Evolutionary conservation across 2,113 vertebrate species (phyloP).

Genomic region (Mirounga angustirostris): DNA sequence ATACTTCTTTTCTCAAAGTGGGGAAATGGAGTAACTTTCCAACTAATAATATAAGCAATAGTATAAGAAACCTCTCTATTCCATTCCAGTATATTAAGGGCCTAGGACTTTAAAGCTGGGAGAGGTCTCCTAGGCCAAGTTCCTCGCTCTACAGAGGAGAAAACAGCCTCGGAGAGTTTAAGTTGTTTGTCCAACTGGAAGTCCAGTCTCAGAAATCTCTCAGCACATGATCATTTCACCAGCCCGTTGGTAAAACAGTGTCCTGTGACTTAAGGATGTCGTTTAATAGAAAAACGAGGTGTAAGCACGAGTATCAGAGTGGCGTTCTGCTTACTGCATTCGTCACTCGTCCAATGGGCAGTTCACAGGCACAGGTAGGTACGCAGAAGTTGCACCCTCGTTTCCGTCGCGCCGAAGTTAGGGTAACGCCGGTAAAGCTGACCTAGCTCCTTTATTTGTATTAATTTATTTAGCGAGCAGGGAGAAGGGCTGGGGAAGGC

Average conservation of each 20-base stretch:
- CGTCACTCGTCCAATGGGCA: not conserved
- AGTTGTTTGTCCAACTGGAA: not conserved
- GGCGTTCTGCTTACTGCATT: not conserved
- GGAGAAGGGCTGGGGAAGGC: not conserved
- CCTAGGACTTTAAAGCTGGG: not conserved
- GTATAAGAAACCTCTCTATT: not conserved
- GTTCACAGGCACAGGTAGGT: not conserved
- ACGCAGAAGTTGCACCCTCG: not conserved
- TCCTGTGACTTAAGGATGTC: not conserved
- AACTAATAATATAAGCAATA: not conserved
- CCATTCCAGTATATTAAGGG: not conserved
- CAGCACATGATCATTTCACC: not conserved
- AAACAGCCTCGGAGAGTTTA: not conserved
- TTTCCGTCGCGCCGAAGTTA: not conserved
- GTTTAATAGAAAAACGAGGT: not conserved
- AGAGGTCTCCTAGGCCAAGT: not conserved
- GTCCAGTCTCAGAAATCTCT: not conserved
- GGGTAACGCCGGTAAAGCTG: not conserved
- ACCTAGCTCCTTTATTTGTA: not conserved
- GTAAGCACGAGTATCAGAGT: not conserved
- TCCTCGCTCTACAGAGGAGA: not conserved
- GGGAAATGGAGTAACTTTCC: slow-evolving; percentile 21
- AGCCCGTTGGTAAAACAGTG: not conserved
- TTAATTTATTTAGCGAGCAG: not conserved
- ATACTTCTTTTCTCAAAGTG: slow-evolving; percentile 10